Evolutionary conservation across 2,888 invertebrate genomes (phyloP).

Genomic region (Heterodera filipjevi): DNA sequence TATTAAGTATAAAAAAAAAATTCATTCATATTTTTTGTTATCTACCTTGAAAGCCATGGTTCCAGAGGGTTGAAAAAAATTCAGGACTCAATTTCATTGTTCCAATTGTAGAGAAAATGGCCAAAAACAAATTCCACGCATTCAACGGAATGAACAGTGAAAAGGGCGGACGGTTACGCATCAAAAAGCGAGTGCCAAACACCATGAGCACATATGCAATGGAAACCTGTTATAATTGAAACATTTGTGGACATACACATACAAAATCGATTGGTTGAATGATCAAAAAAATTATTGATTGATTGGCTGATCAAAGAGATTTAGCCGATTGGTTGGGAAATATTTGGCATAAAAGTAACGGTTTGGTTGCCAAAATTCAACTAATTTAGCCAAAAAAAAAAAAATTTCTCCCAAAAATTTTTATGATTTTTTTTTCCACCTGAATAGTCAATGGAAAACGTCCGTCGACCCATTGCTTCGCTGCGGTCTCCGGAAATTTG

Average conservation of each 20-base stretch:
- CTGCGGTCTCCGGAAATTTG: constrained; percentile 30
- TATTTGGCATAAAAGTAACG: too few relatives aligned
- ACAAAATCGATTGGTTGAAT: not conserved
- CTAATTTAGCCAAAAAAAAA: not conserved
- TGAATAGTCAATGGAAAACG: constrained; percentile 60
- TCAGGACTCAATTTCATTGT: constrained; percentile 46
- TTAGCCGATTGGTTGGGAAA: too few relatives aligned
- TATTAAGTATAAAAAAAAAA: too few relatives aligned
- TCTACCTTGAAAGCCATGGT: constrained; percentile 42
- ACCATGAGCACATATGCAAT: constrained; percentile 54
- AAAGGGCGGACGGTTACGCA: constrained; percentile 66
- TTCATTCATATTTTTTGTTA: not conserved
- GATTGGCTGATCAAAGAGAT: too few relatives aligned
- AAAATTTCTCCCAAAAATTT: constrained; percentile 23
- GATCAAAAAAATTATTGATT: too few relatives aligned
- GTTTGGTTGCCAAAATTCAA: too few relatives aligned
- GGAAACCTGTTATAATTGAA: constrained; percentile 44
- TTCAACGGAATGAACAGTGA: constrained; percentile 60
- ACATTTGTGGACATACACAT: not conserved
- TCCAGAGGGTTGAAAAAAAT: constrained; percentile 43
- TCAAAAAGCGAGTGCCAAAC: constrained; percentile 66
- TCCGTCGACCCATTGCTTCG: constrained; percentile 47
- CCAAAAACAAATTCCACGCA: constrained; percentile 67
- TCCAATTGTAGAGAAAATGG: constrained; percentile 65
- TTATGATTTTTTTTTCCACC: constrained; percentile 37